These are phyloP conservation scores for Hippopotamus amphibius DNA, from an alignment of 2,113 vertebrate genomes.

Conservation along the genomic window DNA sequence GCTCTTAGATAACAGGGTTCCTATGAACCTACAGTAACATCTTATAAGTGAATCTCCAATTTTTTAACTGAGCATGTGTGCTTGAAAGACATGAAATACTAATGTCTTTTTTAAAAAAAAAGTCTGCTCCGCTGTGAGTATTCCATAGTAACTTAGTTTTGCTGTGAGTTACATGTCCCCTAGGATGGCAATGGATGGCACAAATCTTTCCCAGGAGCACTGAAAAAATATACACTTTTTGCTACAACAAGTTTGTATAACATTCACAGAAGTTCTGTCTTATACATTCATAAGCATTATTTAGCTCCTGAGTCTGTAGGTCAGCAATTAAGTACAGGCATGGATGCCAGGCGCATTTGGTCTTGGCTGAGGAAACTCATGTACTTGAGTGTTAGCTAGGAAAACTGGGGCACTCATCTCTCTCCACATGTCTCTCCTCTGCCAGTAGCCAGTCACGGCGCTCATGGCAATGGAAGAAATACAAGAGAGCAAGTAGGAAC, in stretches of 20 bases:
- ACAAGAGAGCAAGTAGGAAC: not conserved
- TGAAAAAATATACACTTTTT: not conserved
- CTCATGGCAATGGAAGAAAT: not conserved
- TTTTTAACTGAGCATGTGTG: not conserved
- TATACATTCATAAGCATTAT: not conserved
- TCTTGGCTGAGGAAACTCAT: not conserved
- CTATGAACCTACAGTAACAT: not conserved
- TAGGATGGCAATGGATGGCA: not conserved
- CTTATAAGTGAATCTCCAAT: not conserved
- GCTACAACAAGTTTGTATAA: not conserved
- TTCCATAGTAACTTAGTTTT: not conserved
- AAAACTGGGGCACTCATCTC: not conserved
- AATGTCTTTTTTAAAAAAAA: not conserved
- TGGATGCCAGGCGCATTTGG: not conserved
- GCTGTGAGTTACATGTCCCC: not conserved
- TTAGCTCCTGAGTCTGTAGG: not conserved
- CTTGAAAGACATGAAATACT: not conserved
- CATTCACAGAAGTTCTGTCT: not conserved
- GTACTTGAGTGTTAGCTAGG: not conserved
- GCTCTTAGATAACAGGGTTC: not conserved
- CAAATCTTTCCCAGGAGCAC: not conserved
- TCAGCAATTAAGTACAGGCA: not conserved
- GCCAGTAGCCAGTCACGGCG: not conserved
- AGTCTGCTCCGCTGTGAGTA: not conserved
- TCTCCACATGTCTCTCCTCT: not conserved